Evolutionary conservation across 2,888 invertebrate species (phyloP).

Genomic region (Drosophila fungiperda): DNA sequence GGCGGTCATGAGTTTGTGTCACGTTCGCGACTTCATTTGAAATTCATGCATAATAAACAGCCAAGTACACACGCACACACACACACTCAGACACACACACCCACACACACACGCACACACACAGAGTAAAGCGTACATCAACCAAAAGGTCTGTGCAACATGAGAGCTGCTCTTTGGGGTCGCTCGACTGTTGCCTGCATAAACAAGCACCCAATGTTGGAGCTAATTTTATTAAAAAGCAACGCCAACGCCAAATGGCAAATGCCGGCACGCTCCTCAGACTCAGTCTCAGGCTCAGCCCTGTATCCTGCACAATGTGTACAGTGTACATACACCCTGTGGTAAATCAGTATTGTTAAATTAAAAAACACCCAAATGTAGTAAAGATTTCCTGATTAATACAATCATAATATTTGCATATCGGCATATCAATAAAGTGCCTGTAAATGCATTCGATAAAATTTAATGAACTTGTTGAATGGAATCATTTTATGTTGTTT

Average conservation of each 20-base stretch:
- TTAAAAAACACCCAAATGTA: constrained; percentile 21
- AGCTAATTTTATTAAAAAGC: constrained; percentile 78
- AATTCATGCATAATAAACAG: constrained; percentile 78
- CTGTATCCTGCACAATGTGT: too few species aligned
- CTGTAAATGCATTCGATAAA: constrained; percentile 6
- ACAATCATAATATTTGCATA: constrained; percentile 23
- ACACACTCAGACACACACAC: constrained; percentile 36
- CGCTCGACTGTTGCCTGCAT: constrained; percentile 64
- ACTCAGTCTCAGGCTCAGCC: background rate
- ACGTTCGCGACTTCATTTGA: constrained; percentile 78
- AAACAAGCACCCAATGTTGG: constrained; percentile 74
- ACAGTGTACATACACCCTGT: constrained; percentile 41
- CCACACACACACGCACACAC: constrained; percentile 23
- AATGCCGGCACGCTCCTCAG: constrained; percentile 3
- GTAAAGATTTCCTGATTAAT: constrained; percentile 47
- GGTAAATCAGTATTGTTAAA: constrained; percentile 48
- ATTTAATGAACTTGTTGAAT: constrained; percentile 13
- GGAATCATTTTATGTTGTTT: background rate
- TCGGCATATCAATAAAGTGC: constrained; percentile 12
- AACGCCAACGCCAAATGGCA: constrained; percentile 59
- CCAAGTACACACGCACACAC: constrained; percentile 60
- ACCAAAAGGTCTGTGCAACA: constrained; percentile 54
- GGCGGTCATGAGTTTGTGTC: constrained; percentile 72
- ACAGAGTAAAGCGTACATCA: constrained; percentile 11
- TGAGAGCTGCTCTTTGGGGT: constrained; percentile 50